These are phyloP conservation scores for Drosophila histrio DNA, from an alignment of 2,888 invertebrate species.

Conservation along the genomic window DNA sequence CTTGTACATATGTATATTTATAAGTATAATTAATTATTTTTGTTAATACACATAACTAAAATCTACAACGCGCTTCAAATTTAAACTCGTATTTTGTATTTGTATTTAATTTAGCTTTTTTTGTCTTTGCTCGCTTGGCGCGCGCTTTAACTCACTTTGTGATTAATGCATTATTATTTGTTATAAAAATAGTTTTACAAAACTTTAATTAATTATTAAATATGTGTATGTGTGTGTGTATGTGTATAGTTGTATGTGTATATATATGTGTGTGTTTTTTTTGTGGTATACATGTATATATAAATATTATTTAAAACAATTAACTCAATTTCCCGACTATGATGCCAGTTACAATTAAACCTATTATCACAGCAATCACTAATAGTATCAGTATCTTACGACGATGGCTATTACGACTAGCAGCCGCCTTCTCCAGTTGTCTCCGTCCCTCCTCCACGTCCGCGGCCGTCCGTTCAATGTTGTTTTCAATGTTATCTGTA, in stretches of 20 bases:
- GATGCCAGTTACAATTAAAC: conserved; percentile 88
- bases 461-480: conserved; percentile 90
- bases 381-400: conserved; percentile 90
- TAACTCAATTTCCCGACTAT: conserved; percentile 87
- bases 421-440: conserved; percentile 92
- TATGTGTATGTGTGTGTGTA: conserved; percentile 36
- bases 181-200: conserved; percentile 77
- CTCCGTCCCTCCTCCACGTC: conserved; percentile 92
- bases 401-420: conserved; percentile 91
- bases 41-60: conserved; percentile 61
- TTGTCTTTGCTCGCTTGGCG: conserved; percentile 58
- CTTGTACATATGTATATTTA: conserved; percentile 40
- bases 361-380: conserved; percentile 88
- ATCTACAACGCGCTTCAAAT: conserved; percentile 47
- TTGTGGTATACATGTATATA: conserved; percentile 23
- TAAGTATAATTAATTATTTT: conserved; percentile 46
- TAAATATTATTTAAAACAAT: conserved; percentile 64
- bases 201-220: conserved; percentile 43
- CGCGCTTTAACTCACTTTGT: conserved; percentile 58
- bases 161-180: conserved; percentile 65
- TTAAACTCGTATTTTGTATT: conserved; percentile 39
- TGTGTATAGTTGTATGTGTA: conserved; percentile 17
- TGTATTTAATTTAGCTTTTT: conserved; percentile 14
- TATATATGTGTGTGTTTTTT: conserved; percentile 27
- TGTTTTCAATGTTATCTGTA: conserved; percentile 92